Percentiles rank a stretch among this genome's conserved stretches.
Conservation (phyloP, 2,113 vertebrate species). For the Hypomesus transpacificus region DNA sequence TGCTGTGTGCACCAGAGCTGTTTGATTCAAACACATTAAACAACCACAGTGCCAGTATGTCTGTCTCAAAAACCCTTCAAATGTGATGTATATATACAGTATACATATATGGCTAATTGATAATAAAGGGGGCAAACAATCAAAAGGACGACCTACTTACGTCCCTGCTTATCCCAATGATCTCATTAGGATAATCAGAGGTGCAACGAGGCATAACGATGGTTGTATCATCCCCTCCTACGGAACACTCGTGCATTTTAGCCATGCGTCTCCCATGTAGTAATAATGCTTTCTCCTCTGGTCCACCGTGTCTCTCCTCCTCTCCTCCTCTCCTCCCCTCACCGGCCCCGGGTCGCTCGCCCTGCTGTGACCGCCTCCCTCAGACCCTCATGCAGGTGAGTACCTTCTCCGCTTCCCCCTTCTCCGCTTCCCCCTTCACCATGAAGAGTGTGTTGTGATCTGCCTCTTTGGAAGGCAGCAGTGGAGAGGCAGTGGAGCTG, state of each 20-base stretch:
- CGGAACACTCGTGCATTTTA: constrained; percentile 8
- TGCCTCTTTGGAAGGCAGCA: background rate
- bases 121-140: too few species aligned
- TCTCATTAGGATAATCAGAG: constrained; percentile 34
- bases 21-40: constrained; percentile 13
- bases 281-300: constrained; percentile 32
- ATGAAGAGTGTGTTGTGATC: background rate
- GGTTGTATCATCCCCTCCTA: constrained; percentile 20
- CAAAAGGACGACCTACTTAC: too few species aligned
- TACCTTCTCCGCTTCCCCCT: constrained; percentile 15
- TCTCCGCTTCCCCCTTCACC: constrained; percentile 11
- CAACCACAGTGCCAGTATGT: background rate
- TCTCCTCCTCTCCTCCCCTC: constrained; percentile 21
- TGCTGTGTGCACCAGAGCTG: constrained; percentile 10
- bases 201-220: constrained; percentile 26
- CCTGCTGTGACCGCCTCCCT: constrained; percentile 5
- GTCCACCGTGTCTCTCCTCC: constrained; percentile 25
- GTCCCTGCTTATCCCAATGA: too few species aligned
- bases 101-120: too few species aligned
- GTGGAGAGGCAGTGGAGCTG: background rate
- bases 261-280: background rate
- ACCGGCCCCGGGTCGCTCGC: background rate
- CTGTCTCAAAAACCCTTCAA: too few species aligned
- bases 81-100: too few species aligned
- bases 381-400: constrained; percentile 88